A percentile compares a stretch with the other conserved stretches of the same genome.
Conservation (phyloP, 2,113 vertebrate species). For the Archocentrus centrarchus region DNA sequence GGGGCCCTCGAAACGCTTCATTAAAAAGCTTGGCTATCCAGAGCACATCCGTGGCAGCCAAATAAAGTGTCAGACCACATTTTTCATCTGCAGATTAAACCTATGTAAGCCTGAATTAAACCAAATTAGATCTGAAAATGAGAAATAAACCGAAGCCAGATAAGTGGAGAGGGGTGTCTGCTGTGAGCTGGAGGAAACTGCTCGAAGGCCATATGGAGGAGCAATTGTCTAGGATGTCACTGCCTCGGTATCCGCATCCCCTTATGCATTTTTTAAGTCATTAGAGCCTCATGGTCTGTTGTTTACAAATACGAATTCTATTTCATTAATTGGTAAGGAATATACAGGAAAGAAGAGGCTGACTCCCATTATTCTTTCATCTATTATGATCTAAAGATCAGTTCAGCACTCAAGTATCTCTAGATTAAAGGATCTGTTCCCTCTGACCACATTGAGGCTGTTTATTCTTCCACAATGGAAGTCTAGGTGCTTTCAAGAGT, state of each 20-base stretch:
- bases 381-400: slow-evolving; percentile 70
- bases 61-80: slow-evolving; percentile 77
- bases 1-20: slow-evolving; percentile 67
- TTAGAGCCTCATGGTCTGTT: slow-evolving; percentile 23
- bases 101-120: slow-evolving; percentile 73
- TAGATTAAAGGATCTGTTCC: slow-evolving; percentile 68
- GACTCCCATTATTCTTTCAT: slow-evolving; percentile 67
- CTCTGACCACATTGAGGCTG: slow-evolving; percentile 48
- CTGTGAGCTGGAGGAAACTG: slow-evolving; percentile 21
- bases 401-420: slow-evolving; percentile 60
- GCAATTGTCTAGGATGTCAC: slow-evolving; percentile 27
- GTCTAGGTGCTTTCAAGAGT: slow-evolving; percentile 62
- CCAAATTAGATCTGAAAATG: slow-evolving; percentile 75
- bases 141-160: slow-evolving; percentile 67
- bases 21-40: slow-evolving; percentile 73
- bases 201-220: slow-evolving; percentile 33
- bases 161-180: slow-evolving; percentile 32
- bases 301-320: slow-evolving; percentile 52
- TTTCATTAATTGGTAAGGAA: slow-evolving; percentile 24
- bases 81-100: slow-evolving; percentile 78
- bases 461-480: slow-evolving; percentile 67
- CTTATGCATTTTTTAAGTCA: slow-evolving; percentile 41
- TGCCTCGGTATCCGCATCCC: slow-evolving; percentile 16
- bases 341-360: slow-evolving; percentile 27
- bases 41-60: slow-evolving; percentile 66